Conservation (phyloP, 1,140 invertebrate species). For the Drosophila sechellia region DNA sequence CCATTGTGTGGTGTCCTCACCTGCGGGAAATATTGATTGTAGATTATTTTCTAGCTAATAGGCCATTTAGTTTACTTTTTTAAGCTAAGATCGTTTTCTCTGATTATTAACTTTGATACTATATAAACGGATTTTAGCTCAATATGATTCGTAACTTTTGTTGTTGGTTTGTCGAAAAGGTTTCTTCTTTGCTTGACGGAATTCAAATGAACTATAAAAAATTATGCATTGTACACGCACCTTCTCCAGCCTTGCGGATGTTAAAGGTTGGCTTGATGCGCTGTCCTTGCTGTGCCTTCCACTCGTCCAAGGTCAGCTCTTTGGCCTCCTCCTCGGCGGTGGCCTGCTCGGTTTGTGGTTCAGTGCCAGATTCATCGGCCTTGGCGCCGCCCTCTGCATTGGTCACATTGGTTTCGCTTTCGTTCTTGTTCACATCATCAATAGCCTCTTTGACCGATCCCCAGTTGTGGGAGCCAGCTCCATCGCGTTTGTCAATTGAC, state of each 20-base stretch:
- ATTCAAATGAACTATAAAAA: too few species aligned
- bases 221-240: conserved; percentile 18
- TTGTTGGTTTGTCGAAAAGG: too few species aligned
- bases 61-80: too few species aligned
- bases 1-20: conserved; percentile 95
- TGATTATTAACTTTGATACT: too few species aligned
- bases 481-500: conserved; percentile 96
- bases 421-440: conserved; percentile 88
- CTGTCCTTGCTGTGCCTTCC: conserved; percentile 91
- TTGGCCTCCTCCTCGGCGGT: conserved; percentile 90
- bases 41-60: too few species aligned
- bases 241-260: conserved; percentile 95
- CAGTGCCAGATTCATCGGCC: conserved; percentile 84
- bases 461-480: conserved; percentile 97
- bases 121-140: too few species aligned
- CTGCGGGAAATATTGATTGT: conserved; percentile 17
- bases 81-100: too few species aligned
- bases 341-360: conserved; percentile 85
- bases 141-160: too few species aligned
- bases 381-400: conserved; percentile 73
- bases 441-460: conserved; percentile 96
- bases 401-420: conserved; percentile 83
- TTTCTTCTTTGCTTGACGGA: too few species aligned
- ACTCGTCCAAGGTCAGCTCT: conserved; percentile 94
- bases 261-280: conserved; percentile 94